A percentile compares a stretch with the other conserved stretches of the same genome.
These are phyloP conservation scores for Ctenosaura bakeri DNA, from an alignment of 2,797 vertebrate genomes.

Conservation along the genomic window DNA sequence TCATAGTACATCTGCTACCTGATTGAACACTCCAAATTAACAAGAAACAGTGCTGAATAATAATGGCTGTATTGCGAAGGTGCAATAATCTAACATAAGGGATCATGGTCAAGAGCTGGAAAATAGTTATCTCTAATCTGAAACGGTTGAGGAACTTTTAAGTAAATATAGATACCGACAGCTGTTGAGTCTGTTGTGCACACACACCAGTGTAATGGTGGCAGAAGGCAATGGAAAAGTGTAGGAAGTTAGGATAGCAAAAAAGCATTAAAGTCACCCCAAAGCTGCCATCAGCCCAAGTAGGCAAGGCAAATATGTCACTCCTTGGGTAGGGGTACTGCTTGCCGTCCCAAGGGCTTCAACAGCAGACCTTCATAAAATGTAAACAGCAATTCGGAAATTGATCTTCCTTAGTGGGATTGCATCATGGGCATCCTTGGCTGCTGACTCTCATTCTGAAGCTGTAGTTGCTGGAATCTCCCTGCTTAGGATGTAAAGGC, in stretches of 20 bases:
- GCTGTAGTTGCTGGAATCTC: background rate
- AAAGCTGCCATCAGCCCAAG: background rate
- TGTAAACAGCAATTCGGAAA: background rate
- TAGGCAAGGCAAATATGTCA: background rate
- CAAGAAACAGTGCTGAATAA: background rate
- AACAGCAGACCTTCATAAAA: background rate
- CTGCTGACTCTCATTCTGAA: background rate
- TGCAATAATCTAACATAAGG: background rate
- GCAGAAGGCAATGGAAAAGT: background rate
- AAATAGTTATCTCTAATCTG: background rate
- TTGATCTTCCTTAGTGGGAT: background rate
- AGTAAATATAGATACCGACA: background rate
- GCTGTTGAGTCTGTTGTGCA: no score
- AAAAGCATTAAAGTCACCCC: background rate
- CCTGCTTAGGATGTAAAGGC: background rate
- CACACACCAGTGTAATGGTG: background rate
- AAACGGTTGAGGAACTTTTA: background rate
- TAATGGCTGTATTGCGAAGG: background rate
- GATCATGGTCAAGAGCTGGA: background rate
- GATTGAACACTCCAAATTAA: slow-evolving; percentile 3
- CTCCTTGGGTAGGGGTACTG: background rate
- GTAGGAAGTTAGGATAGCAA: background rate
- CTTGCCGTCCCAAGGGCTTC: background rate
- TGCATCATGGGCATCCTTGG: background rate
- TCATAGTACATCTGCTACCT: background rate